Percentiles rank a stretch among this genome's conserved stretches.
Evolutionary conservation across 2,113 vertebrate species (phyloP).

Genomic region (Hystrix brachyura): DNA sequence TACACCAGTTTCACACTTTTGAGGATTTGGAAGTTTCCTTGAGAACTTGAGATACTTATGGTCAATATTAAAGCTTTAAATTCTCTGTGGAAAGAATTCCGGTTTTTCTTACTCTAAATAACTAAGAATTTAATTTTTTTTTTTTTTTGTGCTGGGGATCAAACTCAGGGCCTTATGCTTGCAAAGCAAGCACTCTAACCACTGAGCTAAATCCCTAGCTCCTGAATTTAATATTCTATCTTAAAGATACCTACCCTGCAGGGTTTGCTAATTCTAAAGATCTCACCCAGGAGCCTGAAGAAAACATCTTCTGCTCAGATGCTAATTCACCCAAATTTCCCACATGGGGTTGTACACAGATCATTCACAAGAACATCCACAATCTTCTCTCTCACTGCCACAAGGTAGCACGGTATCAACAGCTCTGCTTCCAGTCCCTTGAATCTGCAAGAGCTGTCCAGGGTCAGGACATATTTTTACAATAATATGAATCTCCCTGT

Average conservation of each 20-base stretch:
- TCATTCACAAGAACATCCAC: not conserved
- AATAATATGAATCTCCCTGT: not conserved
- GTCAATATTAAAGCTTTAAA: not conserved
- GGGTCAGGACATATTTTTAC: not conserved
- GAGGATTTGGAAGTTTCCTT: not conserved
- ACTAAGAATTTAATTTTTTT: not conserved
- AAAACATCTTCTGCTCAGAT: not conserved
- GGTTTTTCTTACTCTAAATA: not conserved
- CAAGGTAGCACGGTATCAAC: rapidly evolving
- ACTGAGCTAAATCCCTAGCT: no score
- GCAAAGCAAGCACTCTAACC: no score
- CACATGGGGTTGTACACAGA: not conserved
- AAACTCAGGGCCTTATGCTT: no score
- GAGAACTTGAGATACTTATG: rapidly evolving
- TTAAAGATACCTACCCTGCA: rapidly evolving
- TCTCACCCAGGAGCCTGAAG: not conserved
- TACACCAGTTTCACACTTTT: rapidly evolving
- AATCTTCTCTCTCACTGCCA: rapidly evolving
- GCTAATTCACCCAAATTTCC: not conserved
- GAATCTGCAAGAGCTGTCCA: not conserved
- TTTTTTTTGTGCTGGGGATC: no score
- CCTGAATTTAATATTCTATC: no score
- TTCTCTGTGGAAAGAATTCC: not conserved
- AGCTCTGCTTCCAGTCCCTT: not conserved
- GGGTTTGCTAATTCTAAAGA: not conserved